Evolutionary conservation across 2,113 vertebrate genomes (phyloP).

Genomic region (Blennius ocellaris): DNA sequence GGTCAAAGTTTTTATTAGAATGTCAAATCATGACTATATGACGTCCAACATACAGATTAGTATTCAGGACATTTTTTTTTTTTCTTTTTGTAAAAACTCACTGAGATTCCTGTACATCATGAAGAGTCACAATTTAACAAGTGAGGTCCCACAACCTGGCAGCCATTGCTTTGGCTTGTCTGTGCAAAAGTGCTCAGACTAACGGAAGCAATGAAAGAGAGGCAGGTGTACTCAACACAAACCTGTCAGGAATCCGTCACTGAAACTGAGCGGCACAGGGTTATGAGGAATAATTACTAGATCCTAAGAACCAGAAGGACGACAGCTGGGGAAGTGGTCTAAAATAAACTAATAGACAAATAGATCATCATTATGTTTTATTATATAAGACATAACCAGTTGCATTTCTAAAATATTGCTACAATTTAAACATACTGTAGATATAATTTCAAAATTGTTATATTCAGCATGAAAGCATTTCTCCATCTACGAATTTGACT

Average conservation of each 20-base stretch:
- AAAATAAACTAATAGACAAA: background rate
- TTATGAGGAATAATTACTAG: slow-evolving; percentile 21
- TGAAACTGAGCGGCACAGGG: background rate
- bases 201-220: background rate
- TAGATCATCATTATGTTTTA: background rate
- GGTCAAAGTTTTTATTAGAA: background rate
- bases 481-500: too few species aligned
- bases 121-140: too few species aligned
- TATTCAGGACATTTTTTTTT: too few species aligned
- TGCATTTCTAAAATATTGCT: background rate
- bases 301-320: background rate
- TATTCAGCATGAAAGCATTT: slow-evolving; percentile 1
- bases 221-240: background rate
- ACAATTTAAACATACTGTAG: background rate
- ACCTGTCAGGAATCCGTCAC: background rate
- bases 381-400: background rate
- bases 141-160: background rate
- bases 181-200: background rate
- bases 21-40: background rate
- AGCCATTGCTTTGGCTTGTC: background rate
- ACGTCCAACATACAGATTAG: too few species aligned
- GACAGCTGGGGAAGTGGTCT: background rate
- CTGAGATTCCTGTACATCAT: background rate
- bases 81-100: background rate
- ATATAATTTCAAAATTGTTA: background rate